Evolutionary conservation across 2,797 vertebrate species (phyloP).

Genomic region (Acanthurus lineatus): DNA sequence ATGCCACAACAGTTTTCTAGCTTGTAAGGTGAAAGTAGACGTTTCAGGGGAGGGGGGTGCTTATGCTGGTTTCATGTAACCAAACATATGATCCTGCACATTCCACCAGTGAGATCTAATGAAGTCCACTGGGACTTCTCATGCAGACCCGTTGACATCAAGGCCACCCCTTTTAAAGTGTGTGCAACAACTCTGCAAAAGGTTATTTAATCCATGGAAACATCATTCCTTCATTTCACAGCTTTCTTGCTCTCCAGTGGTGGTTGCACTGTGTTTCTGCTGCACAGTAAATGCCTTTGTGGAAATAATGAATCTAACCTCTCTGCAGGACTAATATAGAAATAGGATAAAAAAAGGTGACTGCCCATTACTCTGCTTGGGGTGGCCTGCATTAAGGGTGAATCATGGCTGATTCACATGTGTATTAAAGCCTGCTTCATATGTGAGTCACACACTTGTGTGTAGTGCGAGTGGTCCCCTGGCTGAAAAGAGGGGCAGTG

Average conservation of each 20-base stretch:
- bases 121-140: conserved; percentile 38
- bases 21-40: conserved; percentile 32
- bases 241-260: neutral
- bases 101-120: conserved; percentile 52
- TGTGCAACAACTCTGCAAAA: conserved; percentile 27
- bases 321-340: conserved; percentile 55
- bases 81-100: conserved; percentile 51
- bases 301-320: conserved; percentile 33
- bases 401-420: conserved; percentile 74
- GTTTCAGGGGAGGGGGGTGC: conserved; percentile 10
- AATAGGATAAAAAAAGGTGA: conserved; percentile 52
- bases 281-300: conserved; percentile 17
- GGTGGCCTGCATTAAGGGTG: conserved; percentile 61
- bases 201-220: neutral
- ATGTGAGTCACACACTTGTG: conserved; percentile 68
- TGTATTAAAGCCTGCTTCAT: conserved; percentile 57
- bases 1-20: neutral
- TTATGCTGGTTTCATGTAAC: conserved; percentile 29
- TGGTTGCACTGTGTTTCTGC: conserved; percentile 1
- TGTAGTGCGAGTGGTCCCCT: conserved; percentile 61
- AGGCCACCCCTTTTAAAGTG: conserved; percentile 5
- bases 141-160: conserved; percentile 33
- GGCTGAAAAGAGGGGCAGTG: conserved; percentile 34
- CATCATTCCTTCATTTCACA: neutral
- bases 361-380: conserved; percentile 55